A percentile compares a stretch with the other conserved stretches of the same genome.
These are phyloP conservation scores for Auanema freiburgensis DNA, from an alignment of 2,888 invertebrate genomes.

Conservation along the genomic window DNA sequence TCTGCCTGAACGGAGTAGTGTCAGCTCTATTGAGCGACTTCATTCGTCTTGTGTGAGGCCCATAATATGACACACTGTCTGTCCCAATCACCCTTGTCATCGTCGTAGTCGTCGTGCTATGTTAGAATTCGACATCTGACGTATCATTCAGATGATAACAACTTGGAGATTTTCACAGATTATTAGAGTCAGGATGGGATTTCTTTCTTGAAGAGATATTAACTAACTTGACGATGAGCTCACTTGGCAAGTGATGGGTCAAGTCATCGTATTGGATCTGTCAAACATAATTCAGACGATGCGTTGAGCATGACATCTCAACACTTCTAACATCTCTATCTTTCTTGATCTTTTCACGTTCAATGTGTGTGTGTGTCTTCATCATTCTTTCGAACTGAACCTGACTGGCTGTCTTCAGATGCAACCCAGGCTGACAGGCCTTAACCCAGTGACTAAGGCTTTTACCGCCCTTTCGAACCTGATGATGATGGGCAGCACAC, in stretches of 20 bases:
- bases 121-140: no score
- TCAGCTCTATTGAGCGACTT: slow-evolving; percentile 24
- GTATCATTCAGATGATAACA: no score
- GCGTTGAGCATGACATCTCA: background rate
- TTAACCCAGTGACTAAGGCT: no score
- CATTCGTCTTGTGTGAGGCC: slow-evolving; percentile 18
- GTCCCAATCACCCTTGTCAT: slow-evolving; percentile 23
- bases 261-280: slow-evolving; percentile 11
- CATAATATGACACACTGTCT: slow-evolving; percentile 26
- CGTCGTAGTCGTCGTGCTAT: background rate
- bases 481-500: no score
- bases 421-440: no score
- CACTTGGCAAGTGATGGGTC: no score
- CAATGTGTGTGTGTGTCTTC: background rate
- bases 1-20: slow-evolving; percentile 8
- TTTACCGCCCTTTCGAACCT: no score
- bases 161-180: no score
- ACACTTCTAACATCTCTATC: background rate
- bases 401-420: no score
- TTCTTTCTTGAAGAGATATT: no score
- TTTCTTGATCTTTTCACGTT: background rate
- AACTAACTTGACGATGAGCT: no score
- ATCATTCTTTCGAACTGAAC: slow-evolving; percentile 1
- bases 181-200: no score
- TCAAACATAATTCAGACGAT: slow-evolving; percentile 25